A percentile compares a stretch with the other conserved stretches of the same genome.
Conservation (phyloP, 1,140 invertebrate genomes). For the Cylas formicarius region DNA sequence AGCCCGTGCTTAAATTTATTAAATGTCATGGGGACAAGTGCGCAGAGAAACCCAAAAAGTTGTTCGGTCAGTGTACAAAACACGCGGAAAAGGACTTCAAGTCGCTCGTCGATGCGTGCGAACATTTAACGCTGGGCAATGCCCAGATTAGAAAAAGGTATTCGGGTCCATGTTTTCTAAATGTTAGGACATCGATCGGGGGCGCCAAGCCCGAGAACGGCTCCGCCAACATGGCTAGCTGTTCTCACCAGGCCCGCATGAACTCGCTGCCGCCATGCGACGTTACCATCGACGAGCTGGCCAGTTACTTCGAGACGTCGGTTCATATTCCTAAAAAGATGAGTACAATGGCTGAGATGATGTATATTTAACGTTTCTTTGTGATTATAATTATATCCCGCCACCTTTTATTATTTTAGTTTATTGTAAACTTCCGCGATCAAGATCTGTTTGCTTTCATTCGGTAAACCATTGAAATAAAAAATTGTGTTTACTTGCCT, state of each 20-base stretch:
- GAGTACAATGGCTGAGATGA: conserved; percentile 94
- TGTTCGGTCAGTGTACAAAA: conserved; percentile 31
- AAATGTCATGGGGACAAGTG: conserved; percentile 24
- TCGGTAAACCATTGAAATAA: no score
- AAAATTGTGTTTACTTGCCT: no score
- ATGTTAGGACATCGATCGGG: conserved; percentile 8
- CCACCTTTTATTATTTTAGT: not conserved
- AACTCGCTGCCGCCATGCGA: conserved; percentile 58
- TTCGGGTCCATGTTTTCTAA: conserved; percentile 31
- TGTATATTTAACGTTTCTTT: conserved; percentile 70
- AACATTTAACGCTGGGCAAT: conserved; percentile 35
- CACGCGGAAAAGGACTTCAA: conserved; percentile 35
- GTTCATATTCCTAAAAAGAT: conserved; percentile 94
- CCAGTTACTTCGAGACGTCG: conserved; percentile 86
- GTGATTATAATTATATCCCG: no score
- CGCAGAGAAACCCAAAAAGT: conserved; percentile 23
- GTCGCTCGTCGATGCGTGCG: conserved; percentile 36
- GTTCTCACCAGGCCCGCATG: conserved; percentile 55
- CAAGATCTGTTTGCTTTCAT: no score
- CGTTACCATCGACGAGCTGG: conserved; percentile 84
- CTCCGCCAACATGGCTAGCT: conserved; percentile 33
- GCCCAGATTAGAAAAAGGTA: conserved; percentile 24
- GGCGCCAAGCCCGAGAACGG: conserved; percentile 13
- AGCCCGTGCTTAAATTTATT: conserved; percentile 35
- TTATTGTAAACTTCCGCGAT: no score